Conservation (phyloP, 2,113 vertebrate genomes). For the Catagonus wagneri region DNA sequence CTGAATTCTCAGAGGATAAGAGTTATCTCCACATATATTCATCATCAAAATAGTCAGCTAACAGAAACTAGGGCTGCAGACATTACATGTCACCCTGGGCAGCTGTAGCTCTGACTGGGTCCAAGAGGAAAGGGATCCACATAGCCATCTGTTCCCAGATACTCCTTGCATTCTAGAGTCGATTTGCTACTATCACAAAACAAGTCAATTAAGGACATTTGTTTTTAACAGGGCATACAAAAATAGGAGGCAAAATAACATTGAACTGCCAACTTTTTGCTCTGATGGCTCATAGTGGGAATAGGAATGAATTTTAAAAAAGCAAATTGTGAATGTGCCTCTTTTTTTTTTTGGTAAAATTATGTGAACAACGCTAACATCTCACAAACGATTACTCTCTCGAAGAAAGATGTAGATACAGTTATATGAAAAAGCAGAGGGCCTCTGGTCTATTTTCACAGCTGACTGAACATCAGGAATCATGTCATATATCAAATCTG, state of each 20-base stretch:
- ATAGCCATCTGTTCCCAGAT: constrained; percentile 76
- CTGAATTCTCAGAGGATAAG: constrained; percentile 14
- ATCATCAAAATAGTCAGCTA: constrained; percentile 13
- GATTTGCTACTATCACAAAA: constrained; percentile 42
- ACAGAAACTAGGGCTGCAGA: background rate
- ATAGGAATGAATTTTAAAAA: background rate
- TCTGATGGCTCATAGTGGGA: constrained; percentile 14
- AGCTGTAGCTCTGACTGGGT: constrained; percentile 59
- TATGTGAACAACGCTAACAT: background rate
- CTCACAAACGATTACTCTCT: background rate
- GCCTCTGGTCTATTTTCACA: background rate
- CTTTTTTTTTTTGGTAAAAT: background rate
- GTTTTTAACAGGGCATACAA: constrained; percentile 24
- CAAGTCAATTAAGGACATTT: constrained; percentile 70
- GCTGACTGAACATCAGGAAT: background rate
- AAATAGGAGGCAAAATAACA: constrained; percentile 59
- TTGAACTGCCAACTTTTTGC: constrained; percentile 32
- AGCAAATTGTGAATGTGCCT: background rate
- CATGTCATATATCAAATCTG: background rate
- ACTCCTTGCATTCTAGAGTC: constrained; percentile 59
- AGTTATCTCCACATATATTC: background rate
- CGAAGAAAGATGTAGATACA: background rate
- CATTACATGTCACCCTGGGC: constrained; percentile 24
- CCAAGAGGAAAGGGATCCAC: constrained; percentile 10
- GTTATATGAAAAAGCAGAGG: background rate